phyloP scores from a whole-genome alignment of 2,888 invertebrate genomes.

The Apamea anceps region DNA sequence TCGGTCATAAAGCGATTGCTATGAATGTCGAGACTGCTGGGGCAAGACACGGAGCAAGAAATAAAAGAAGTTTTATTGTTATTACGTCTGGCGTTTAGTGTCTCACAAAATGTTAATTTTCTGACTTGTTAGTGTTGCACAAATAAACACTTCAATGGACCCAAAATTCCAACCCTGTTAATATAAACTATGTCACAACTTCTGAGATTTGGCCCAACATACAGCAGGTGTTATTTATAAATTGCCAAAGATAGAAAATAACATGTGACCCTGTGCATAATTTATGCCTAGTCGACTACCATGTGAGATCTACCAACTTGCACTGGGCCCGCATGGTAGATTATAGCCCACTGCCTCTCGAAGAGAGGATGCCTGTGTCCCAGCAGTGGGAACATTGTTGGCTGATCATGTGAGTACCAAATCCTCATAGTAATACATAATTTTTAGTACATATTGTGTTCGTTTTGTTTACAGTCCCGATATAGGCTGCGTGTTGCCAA shows the following conservation, averaged over 20 bases:
- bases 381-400: neutral
- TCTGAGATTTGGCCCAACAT: neutral
- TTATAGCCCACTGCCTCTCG: too few species aligned
- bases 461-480: slow-evolving; percentile 74
- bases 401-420: neutral
- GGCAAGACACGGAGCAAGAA: neutral
- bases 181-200: neutral
- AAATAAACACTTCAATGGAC: neutral
- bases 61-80: neutral
- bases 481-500: slow-evolving; percentile 74
- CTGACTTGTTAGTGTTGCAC: neutral
- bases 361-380: neutral
- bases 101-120: neutral
- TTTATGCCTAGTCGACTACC: neutral
- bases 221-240: neutral
- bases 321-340: too few species aligned
- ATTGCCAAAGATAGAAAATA: neutral
- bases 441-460: neutral
- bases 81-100: too few species aligned
- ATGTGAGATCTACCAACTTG: too few species aligned
- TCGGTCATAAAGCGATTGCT: too few species aligned
- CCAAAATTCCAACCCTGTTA: neutral
- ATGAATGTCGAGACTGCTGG: too few species aligned
- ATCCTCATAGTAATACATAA: neutral
- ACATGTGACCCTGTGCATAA: neutral